These are phyloP conservation scores for Pedicia rivosa DNA, from an alignment of 2,888 invertebrate species.

Conservation along the genomic window DNA sequence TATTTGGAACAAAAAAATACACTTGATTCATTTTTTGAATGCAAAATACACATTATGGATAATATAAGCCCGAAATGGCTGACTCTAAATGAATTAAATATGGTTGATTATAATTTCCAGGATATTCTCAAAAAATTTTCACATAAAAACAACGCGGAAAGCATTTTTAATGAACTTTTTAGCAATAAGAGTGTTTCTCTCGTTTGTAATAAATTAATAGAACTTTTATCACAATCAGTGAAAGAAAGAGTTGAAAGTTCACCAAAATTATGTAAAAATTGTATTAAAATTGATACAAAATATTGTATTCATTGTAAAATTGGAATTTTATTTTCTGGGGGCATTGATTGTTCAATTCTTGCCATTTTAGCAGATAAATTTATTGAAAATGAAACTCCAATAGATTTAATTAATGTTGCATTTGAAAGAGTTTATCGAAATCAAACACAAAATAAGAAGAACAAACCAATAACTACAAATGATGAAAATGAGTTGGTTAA, in stretches of 20 bases:
- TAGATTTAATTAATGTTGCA: constrained; percentile 91
- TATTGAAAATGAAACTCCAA: constrained; percentile 44
- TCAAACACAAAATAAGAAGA: constrained; percentile 9
- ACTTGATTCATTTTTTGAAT: too few species aligned
- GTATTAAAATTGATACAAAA: constrained; percentile 25
- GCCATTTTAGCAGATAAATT: constrained; percentile 62
- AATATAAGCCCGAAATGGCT: constrained; percentile 13
- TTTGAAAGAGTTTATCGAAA: constrained; percentile 41
- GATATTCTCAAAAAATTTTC: background rate
- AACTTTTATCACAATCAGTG: constrained; percentile 41
- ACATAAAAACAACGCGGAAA: too few species aligned
- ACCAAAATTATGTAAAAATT: constrained; percentile 43
- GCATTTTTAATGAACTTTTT: too few species aligned
- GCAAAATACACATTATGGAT: too few species aligned
- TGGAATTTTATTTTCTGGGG: constrained; percentile 87
- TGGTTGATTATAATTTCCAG: background rate
- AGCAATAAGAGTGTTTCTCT: too few species aligned
- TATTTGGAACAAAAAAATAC: constrained; percentile 5
- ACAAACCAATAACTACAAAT: constrained; percentile 15
- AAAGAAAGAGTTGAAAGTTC: constrained; percentile 41
- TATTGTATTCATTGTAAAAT: constrained; percentile 46
- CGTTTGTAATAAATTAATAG: constrained; percentile 33
- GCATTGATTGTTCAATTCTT: constrained; percentile 87
- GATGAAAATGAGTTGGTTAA: constrained; percentile 14
- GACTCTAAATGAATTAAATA: background rate